Evolutionary conservation across 2,797 vertebrate genomes (phyloP).

Genomic region (Lepilemur ruficaudatus): DNA sequence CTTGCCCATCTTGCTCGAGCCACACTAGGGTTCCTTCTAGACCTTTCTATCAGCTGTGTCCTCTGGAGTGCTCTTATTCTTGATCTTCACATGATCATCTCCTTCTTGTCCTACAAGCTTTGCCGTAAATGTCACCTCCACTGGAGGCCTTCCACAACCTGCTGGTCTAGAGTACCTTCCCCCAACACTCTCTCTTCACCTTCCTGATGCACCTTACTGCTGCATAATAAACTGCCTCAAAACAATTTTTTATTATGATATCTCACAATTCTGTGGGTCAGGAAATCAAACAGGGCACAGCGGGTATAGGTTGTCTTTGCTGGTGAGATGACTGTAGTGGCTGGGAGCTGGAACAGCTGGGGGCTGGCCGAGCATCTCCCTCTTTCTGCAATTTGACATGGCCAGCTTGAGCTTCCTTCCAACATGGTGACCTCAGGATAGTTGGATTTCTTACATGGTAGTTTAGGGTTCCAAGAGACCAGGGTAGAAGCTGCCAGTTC

Average conservation of each 20-base stretch:
- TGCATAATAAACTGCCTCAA: neutral
- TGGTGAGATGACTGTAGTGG: neutral
- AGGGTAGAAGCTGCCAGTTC: neutral
- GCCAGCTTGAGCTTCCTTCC: constrained; percentile 13
- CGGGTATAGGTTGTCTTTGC: neutral
- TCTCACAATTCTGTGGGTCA: neutral
- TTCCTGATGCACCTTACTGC: neutral
- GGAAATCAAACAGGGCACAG: neutral
- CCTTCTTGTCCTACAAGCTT: neutral
- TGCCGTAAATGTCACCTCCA: neutral
- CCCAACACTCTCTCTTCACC: neutral
- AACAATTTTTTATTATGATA: neutral
- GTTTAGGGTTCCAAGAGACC: neutral
- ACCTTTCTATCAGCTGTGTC: neutral
- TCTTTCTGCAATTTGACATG: neutral
- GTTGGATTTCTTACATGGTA: neutral
- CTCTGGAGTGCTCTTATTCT: neutral
- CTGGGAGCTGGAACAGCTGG: neutral
- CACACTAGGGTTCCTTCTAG: neutral
- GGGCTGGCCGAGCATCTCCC: neutral
- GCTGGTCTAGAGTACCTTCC: neutral
- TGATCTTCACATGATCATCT: neutral
- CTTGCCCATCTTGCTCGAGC: neutral
- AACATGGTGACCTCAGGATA: neutral
- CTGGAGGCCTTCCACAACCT: neutral